Base-by-base conservation (phyloP, 2,113 vertebrate species). In the Heterotis niloticus region DNA sequence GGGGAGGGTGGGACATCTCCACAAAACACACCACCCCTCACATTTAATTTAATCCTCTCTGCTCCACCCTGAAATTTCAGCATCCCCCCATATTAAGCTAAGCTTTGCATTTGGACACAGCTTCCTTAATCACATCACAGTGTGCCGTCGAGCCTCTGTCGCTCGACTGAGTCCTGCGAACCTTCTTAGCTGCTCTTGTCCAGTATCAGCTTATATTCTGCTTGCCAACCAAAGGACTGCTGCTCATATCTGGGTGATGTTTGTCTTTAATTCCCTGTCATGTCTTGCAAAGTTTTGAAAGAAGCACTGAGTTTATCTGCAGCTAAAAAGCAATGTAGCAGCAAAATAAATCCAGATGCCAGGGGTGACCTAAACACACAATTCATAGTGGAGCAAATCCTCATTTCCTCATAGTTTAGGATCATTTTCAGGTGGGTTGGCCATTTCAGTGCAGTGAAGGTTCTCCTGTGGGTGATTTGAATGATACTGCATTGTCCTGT, bases 31-130 rank as follows among this genome's bases (percentile, higher is more conserved):
- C 14, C 54, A 7, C 44, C 17, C 16, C 76, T 14, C 70, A 52
- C 11, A 28, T 54, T 54, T 51, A 66, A 52, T 65, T 29, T 57
- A 77, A 78, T 69, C 76, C 52, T 28, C 20, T 23, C 10, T 78
- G 52, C 10, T 56, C 23, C 23, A 57, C 5, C 44, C 34, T 34
- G 52, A 56, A 13, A 72, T 72, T 54, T 54, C 70, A 72, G 70
- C 54, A 17, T 44, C 52, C 54, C 51, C 51, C 20, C 14, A 69
- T n/a, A 78, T 78, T 78, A 44, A 64, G 12, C 62, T 16, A 0
- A 65, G 59, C 54, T 78, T 11, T 57, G 26, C 52, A 56, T 67
- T 13, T 20, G 64, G 64, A 54, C 52, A 51, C 29, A 64, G 56
- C 64, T 44, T 77, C 34, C 62, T 23, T 51, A n/a, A 71, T 11